Evolutionary conservation across 2,113 vertebrate genomes (phyloP), one percentile per base, ranked within the genome.

Genomic region (Dolichallabes microphthalmus): DNA sequence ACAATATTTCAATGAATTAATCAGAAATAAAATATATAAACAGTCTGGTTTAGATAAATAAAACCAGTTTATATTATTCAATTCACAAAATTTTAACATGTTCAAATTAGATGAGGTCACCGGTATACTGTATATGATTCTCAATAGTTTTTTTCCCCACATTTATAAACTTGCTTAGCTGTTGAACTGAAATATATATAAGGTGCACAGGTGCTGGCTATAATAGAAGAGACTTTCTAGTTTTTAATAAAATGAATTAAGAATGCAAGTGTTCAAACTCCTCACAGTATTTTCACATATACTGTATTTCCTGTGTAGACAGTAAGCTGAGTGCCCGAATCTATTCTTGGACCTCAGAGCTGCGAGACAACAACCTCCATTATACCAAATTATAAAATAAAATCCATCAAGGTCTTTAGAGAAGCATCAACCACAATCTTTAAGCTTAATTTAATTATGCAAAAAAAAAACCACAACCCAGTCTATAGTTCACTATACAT

Each of bases 311-410:
- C 39, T 45, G 20, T 50, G 20, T 6, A 74, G 19, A 52, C 39
- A 74, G 22, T n/a, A n/a, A 50, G 20, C 20, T 45, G 39, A 50
- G 39, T 45, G 12, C 71, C 71, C 2, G 22, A 74, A 74, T 52
- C 30, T 6, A 35, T 35, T 32, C 71, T 25, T 45, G 68, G 32
- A 35, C 68, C 7, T 69, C 64, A 39, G 14, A 69, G 30, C 13
- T 32, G 27, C 2, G 15, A 68, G 30, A 2, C 66, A 68, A 17
- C 30, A 68, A 68, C 66, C 8, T 71, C 32, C n/a, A 32, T 55
- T 80, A 80, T 30, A 85, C 91, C 92, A 83, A 92, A 92, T 93
- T 89, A 92, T 92, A 91, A 83, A 92, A 84, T 14, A 73, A 87
- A 89, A 90, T 90, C 90, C 87, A 90, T 91, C 63, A 50, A 66